Evolutionary conservation across 2,888 invertebrate genomes (phyloP).

Genomic region (Oscheius onirici): DNA sequence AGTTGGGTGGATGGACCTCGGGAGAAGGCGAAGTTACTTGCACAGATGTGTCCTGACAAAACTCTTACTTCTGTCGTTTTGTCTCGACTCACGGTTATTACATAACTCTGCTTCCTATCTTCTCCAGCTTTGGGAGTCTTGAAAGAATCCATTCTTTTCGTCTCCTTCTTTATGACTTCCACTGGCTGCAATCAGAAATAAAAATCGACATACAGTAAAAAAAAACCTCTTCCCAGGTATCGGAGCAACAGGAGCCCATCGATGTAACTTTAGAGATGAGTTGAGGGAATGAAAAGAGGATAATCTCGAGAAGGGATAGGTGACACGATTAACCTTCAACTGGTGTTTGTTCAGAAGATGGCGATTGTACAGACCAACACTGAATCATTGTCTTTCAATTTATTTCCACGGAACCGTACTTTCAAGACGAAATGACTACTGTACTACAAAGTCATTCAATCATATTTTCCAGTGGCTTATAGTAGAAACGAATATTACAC

Average conservation of each 20-base stretch:
- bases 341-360: background rate
- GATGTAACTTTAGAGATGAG: background rate
- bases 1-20: background rate
- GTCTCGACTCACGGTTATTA: background rate
- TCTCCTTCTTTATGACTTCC: background rate
- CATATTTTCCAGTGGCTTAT: too few species aligned
- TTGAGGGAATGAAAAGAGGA: background rate
- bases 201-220: background rate
- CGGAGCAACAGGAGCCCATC: conserved; percentile 19
- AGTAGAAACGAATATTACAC: too few species aligned
- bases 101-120: background rate
- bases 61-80: background rate
- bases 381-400: too few species aligned
- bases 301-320: too few species aligned
- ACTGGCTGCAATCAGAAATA: background rate
- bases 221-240: conserved; percentile 2
- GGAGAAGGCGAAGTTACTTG: background rate
- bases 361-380: too few species aligned
- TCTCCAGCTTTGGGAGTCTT: background rate
- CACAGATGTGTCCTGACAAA: background rate
- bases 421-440: too few species aligned
- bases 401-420: too few species aligned
- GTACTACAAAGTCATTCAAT: too few species aligned
- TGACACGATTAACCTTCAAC: background rate
- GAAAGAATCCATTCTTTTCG: too few species aligned